Percentiles rank a stretch among this genome's conserved stretches.
These are phyloP conservation scores for Trypoxylon attenuatum DNA, from an alignment of 2,888 invertebrate species.

Conservation along the genomic window DNA sequence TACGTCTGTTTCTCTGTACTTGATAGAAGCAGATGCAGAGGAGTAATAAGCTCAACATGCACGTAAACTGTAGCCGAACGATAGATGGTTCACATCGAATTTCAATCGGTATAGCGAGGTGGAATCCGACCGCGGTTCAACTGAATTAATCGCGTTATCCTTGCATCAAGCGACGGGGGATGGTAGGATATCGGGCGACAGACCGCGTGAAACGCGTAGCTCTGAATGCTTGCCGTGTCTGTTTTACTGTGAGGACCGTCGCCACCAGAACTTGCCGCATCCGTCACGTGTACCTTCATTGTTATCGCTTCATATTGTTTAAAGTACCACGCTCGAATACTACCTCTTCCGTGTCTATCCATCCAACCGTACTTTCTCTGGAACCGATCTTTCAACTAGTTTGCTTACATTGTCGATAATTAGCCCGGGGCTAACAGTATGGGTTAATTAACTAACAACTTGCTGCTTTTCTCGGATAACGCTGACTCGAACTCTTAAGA, in stretches of 20 bases:
- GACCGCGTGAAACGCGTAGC: constrained; percentile 18
- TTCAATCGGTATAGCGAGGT: neutral
- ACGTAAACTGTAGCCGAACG: constrained; percentile 4
- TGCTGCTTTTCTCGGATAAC: no score
- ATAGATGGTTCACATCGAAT: constrained; percentile 11
- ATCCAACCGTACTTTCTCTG: no score
- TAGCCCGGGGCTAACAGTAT: no score
- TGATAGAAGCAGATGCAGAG: no score
- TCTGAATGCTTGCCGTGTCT: constrained; percentile 32
- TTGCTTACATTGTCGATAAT: no score
- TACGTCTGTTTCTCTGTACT: no score
- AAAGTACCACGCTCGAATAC: no score
- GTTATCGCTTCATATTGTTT: constrained; percentile 41
- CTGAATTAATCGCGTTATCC: constrained; percentile 39
- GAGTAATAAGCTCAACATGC: no score
- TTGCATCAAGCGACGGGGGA: constrained; percentile 4
- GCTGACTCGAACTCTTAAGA: no score
- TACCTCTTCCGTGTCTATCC: no score
- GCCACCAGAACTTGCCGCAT: constrained; percentile 41
- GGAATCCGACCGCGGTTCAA: constrained; percentile 14
- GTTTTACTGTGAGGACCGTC: constrained; percentile 32
- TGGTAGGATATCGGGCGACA: constrained; percentile 38
- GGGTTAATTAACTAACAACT: no score
- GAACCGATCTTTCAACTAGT: no score
- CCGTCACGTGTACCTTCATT: constrained; percentile 40